Base-by-base conservation (phyloP, 2,888 invertebrate genomes). In the Drosophila austrosaltans region DNA sequence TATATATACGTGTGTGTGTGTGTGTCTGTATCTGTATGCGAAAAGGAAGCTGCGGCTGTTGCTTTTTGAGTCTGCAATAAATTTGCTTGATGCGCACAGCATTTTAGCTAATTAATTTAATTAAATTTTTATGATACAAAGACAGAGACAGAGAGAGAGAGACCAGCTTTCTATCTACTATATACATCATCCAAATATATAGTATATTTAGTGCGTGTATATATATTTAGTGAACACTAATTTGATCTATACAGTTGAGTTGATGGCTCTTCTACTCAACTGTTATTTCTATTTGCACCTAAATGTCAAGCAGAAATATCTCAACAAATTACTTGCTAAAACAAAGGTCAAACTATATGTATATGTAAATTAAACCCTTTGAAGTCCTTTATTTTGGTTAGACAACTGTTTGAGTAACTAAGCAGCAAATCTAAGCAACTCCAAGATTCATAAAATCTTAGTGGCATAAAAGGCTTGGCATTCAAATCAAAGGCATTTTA, bases 91-190 rank as follows among this genome's bases (percentile, higher is more conserved):
- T 72, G 65, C 74, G 65, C 74, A 40, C 67, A 71, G 69, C 68
- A 69, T 79, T 85, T 76, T 70, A 66, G 75, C 71, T 78, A 82
- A 82, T 82, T 85, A 76, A 85, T 79, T 82, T 81, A 72, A 81
- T 81, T 79, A 72, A 81, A 81, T 81, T 77, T 79, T 75, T 77
- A 73, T 69, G 79, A 74, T 74, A 69, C 69, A 79, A 77, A 63
- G 16, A 16, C 16, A 16, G 16, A 0, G 16, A 16, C 16, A 16
- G 36, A 56, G 20, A 56, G 28, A 48, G n/a, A 39, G 54, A 54
- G 54, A 54, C 30, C 54, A 54, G 54, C n/a, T 30, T 54, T 28
- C 54, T 30, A 32, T 32, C 16, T 48, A 48, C 48, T 48, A 25
- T 48, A 48, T 48, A 48, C 48, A 48, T 48, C 25, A 48, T 48